Evolutionary conservation across 2,797 vertebrate genomes (phyloP).

Genomic region (Lindbergichthys nudifrons): DNA sequence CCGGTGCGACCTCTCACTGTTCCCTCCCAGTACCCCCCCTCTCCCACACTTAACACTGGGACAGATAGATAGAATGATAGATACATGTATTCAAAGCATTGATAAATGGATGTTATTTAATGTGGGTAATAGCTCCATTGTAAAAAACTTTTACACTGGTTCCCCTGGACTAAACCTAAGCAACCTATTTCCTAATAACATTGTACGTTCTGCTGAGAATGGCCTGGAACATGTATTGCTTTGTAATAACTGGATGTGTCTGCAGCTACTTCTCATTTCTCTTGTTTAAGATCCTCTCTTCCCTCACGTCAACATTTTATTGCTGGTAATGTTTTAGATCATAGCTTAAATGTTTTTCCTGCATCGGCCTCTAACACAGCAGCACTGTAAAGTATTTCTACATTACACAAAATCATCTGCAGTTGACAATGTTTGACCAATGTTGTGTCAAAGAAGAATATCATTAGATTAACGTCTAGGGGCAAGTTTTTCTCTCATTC

Average conservation of each 20-base stretch:
- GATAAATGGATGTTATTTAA: constrained; percentile 13
- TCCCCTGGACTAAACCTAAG: constrained; percentile 1
- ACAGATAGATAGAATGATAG: constrained; percentile 11
- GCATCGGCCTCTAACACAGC: not conserved
- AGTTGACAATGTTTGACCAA: not conserved
- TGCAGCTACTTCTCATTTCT: constrained; percentile 22
- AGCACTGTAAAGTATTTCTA: constrained; percentile 3
- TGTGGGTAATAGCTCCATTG: not conserved
- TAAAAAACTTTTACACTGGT: not conserved
- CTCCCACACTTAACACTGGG: constrained; percentile 92
- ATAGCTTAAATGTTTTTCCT: not conserved
- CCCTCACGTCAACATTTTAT: constrained; percentile 11
- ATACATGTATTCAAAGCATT: not conserved
- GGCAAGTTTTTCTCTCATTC: not conserved
- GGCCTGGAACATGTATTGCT: constrained; percentile 23
- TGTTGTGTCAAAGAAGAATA: not conserved
- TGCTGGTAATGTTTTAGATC: constrained; percentile 21
- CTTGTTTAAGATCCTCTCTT: constrained; percentile 38
- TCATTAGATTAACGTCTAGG: not conserved
- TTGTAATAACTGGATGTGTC: constrained; percentile 13
- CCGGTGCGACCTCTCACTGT: constrained; percentile 91
- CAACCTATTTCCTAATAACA: constrained; percentile 16
- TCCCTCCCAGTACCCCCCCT: constrained; percentile 96
- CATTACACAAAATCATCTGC: not conserved
- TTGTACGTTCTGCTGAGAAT: constrained; percentile 12